Evolutionary conservation across 1,140 invertebrate species (phyloP).

Genomic region (Megathymus violae): DNA sequence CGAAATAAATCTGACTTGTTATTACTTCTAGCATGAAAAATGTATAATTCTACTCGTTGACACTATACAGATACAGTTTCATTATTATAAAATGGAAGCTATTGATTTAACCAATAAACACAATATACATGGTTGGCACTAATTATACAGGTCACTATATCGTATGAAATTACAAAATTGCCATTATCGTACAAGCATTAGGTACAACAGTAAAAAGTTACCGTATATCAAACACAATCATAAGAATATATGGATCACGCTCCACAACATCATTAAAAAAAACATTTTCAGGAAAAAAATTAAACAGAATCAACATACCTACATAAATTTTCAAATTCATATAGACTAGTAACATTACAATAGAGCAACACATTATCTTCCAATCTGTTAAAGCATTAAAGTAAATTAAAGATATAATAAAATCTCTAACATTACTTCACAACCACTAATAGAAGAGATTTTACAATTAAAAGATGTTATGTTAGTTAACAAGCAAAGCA

Average conservation of each 20-base stretch:
- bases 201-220: conserved; percentile 50
- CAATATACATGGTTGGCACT: conserved; percentile 71
- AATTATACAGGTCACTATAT: conserved; percentile 68
- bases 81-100: conserved; percentile 43
- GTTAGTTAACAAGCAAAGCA: conserved; percentile 67
- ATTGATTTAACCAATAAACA: conserved; percentile 48
- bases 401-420: conserved; percentile 59
- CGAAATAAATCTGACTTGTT: conserved; percentile 30
- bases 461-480: conserved; percentile 51
- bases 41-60: conserved; percentile 31
- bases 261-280: conserved; percentile 34
- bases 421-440: conserved; percentile 75
- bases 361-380: conserved; percentile 43
- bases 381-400: conserved; percentile 45
- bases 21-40: conserved; percentile 39
- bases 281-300: conserved; percentile 43
- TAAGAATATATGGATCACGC: conserved; percentile 46
- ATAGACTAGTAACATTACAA: conserved; percentile 58
- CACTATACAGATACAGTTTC: conserved; percentile 38
- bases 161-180: conserved; percentile 70
- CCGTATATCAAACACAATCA: conserved; percentile 47
- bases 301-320: conserved; percentile 35
- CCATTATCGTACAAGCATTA: conserved; percentile 39
- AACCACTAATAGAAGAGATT: conserved; percentile 71
- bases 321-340: conserved; percentile 40